A percentile compares a stretch with the other conserved stretches of the same genome.
phyloP scores from a whole-genome alignment of 2,888 invertebrate genomes.

The Mantis religiosa region DNA sequence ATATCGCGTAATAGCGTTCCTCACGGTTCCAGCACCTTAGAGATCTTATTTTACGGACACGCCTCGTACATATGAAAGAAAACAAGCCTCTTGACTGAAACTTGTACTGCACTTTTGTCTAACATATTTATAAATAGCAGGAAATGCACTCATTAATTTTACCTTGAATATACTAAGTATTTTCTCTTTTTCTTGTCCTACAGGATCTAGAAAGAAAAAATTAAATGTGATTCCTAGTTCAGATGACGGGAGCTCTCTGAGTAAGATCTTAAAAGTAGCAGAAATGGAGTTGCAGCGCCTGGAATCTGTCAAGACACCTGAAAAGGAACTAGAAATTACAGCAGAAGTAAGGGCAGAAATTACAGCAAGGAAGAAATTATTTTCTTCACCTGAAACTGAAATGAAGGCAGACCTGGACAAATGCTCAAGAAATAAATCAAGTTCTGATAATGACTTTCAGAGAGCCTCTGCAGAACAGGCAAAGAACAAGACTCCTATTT shows the following conservation, averaged over 20 bases:
- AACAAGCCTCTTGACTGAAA: too few relatives aligned
- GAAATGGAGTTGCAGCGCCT: conserved; percentile 51
- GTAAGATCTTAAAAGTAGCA: conserved; percentile 54
- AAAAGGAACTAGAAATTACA: background rate
- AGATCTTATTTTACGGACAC: too few relatives aligned
- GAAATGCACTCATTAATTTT: too few relatives aligned
- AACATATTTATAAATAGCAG: too few relatives aligned
- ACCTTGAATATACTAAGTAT: too few relatives aligned
- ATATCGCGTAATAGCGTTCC: too few relatives aligned
- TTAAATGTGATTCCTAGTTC: background rate
- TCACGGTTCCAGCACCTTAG: too few relatives aligned
- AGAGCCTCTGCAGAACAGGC: background rate
- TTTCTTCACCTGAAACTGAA: background rate
- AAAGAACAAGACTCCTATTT: background rate
- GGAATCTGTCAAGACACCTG: background rate
- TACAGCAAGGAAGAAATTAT: background rate
- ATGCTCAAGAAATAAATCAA: background rate
- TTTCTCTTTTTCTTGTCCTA: background rate
- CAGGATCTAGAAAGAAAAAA: background rate
- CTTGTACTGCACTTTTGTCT: too few relatives aligned
- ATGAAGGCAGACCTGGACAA: background rate
- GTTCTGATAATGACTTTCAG: background rate
- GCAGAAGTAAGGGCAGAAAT: background rate
- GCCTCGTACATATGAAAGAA: too few relatives aligned
- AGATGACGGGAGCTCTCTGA: conserved; percentile 34